phyloP scores from a whole-genome alignment of 1,140 invertebrate species.

The Platyscapa corneri region DNA sequence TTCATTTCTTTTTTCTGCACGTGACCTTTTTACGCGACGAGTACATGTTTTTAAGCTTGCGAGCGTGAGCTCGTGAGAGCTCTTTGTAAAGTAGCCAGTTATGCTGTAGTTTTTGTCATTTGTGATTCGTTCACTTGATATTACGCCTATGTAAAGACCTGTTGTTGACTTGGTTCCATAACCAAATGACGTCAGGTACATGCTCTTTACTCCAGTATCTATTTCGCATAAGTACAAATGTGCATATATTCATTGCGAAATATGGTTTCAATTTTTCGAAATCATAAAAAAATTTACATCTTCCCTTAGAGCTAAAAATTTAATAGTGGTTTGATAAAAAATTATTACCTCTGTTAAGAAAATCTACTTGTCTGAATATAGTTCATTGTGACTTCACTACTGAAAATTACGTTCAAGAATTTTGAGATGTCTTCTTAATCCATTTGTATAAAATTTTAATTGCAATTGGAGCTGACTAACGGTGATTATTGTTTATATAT shows the following conservation, averaged over 20 bases:
- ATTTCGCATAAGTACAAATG: not conserved
- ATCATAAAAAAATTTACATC: not conserved
- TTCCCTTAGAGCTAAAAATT: not conserved
- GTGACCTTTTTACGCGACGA: conserved; percentile 57
- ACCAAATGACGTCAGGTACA: conserved; percentile 44
- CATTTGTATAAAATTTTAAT: too few relatives aligned
- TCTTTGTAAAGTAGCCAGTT: conserved; percentile 48
- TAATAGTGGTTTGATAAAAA: too few relatives aligned
- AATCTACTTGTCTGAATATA: too few relatives aligned
- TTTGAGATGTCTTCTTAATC: too few relatives aligned
- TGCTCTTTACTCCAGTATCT: not conserved
- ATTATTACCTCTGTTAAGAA: too few relatives aligned
- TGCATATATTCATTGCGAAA: not conserved
- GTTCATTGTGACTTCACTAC: too few relatives aligned
- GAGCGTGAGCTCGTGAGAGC: not conserved
- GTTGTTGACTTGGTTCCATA: too few relatives aligned
- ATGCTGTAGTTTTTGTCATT: conserved; percentile 59
- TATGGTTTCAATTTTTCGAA: not conserved
- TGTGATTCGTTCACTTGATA: conserved; percentile 31
- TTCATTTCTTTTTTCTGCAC: conserved; percentile 55
- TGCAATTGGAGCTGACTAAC: too few relatives aligned
- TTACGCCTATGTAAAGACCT: too few relatives aligned
- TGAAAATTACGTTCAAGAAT: too few relatives aligned
- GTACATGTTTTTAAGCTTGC: conserved; percentile 54
- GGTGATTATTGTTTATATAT: too few relatives aligned